These are phyloP conservation scores for Drosophila chauvacae DNA, from an alignment of 1,140 invertebrate species.

Conservation along the genomic window DNA sequence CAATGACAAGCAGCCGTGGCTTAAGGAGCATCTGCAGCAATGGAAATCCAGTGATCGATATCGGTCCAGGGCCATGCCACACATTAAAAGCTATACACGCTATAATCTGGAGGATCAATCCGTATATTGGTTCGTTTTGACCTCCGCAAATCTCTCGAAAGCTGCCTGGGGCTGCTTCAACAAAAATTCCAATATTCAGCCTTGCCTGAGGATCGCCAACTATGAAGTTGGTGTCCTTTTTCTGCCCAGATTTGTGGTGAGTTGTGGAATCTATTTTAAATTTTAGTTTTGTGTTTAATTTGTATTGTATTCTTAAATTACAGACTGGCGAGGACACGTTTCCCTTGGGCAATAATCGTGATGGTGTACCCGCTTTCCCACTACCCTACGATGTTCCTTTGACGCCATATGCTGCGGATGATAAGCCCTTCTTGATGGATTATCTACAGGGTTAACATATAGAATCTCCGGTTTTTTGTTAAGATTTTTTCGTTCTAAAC, in stretches of 20 bases:
- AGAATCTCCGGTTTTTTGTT: neutral
- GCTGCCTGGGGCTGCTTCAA: conserved; percentile 95
- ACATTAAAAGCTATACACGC: conserved; percentile 96
- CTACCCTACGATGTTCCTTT: conserved; percentile 93
- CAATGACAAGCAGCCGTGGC: conserved; percentile 94
- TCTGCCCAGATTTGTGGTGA: conserved; percentile 93
- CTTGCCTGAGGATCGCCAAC: conserved; percentile 90
- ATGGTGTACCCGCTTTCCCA: conserved; percentile 86
- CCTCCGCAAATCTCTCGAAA: conserved; percentile 97
- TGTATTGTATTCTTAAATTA: neutral
- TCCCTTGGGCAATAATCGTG: conserved; percentile 80
- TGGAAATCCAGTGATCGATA: conserved; percentile 91
- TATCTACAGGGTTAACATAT: conserved; percentile 63
- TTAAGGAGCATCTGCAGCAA: conserved; percentile 91
- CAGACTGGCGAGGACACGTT: conserved; percentile 83
- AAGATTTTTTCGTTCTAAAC: neutral
- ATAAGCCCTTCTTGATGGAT: conserved; percentile 87
- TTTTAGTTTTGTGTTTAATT: neutral
- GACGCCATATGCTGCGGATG: conserved; percentile 87
- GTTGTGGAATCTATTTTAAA: conserved; percentile 56
- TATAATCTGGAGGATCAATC: conserved; percentile 88
- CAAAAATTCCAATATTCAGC: conserved; percentile 87
- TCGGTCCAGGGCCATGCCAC: conserved; percentile 93
- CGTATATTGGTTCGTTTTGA: conserved; percentile 93
- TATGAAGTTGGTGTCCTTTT: conserved; percentile 97